These are phyloP conservation scores for Agrypnia vestita DNA, from an alignment of 1,140 invertebrate genomes.

Conservation along the genomic window DNA sequence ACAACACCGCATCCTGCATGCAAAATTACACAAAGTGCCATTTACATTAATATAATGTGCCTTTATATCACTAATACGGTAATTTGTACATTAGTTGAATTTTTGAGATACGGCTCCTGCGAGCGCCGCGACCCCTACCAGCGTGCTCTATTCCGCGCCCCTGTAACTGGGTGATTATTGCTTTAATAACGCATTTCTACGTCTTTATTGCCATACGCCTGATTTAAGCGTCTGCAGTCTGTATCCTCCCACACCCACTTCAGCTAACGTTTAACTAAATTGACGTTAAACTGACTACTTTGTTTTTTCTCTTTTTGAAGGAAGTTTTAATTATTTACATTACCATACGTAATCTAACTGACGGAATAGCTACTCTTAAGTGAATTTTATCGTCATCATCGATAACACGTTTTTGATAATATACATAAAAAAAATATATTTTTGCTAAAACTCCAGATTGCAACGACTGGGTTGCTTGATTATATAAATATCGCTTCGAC, in stretches of 20 bases:
- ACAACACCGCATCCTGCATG: no score
- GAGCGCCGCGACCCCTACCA: not conserved
- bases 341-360: not conserved
- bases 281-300: not conserved
- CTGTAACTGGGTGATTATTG: slow-evolving; percentile 37
- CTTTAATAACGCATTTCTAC: slow-evolving; percentile 44
- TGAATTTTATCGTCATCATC: no score
- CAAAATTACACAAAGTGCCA: not conserved
- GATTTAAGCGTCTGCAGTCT: slow-evolving; percentile 30
- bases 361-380: no score
- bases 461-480: no score
- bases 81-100: slow-evolving; percentile 25
- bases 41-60: not conserved
- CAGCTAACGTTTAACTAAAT: slow-evolving; percentile 3
- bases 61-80: slow-evolving; percentile 19
- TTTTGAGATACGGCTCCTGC: slow-evolving; percentile 3
- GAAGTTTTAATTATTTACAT: not conserved
- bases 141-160: slow-evolving; percentile 12
- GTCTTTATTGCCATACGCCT: slow-evolving; percentile 40
- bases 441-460: no score
- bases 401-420: no score
- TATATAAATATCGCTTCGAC: no score
- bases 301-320: not conserved
- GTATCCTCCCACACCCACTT: not conserved
- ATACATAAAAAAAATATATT: no score